Evolutionary conservation across 2,113 vertebrate species (phyloP).

Genomic region (Cyanoderma ruficeps): DNA sequence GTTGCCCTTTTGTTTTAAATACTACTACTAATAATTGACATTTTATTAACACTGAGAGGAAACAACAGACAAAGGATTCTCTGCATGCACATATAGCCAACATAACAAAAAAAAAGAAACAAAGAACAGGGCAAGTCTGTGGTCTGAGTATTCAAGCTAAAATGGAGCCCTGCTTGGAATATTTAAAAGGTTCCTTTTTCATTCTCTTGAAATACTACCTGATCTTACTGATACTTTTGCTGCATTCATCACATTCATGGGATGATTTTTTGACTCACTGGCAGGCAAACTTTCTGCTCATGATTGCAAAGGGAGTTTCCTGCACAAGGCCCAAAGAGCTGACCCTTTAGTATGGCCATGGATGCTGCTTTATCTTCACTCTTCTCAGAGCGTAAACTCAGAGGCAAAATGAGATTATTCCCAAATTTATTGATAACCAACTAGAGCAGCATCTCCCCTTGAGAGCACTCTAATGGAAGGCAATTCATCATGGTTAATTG

Average conservation of each 20-base stretch:
- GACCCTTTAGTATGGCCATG: accelerated
- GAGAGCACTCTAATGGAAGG: accelerated
- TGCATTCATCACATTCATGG: neutral
- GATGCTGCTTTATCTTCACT: neutral
- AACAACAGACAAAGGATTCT: neutral
- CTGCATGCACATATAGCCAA: neutral
- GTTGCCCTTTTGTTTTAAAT: neutral
- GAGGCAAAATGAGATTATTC: neutral
- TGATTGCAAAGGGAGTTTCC: neutral
- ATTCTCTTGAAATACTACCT: neutral
- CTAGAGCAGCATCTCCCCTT: neutral
- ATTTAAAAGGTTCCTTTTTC: neutral
- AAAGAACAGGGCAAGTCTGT: neutral
- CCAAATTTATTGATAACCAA: neutral
- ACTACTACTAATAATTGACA: neutral
- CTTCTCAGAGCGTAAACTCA: neutral
- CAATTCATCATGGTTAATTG: accelerated
- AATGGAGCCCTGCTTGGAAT: neutral
- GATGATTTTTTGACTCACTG: neutral
- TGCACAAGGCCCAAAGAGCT: neutral
- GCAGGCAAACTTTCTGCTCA: neutral
- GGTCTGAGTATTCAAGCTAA: neutral
- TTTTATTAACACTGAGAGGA: neutral
- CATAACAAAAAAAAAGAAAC: neutral
- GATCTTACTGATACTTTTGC: neutral